These are phyloP conservation scores for Arnoldichthys spilopterus DNA, from an alignment of 2,797 vertebrate genomes.

Conservation along the genomic window DNA sequence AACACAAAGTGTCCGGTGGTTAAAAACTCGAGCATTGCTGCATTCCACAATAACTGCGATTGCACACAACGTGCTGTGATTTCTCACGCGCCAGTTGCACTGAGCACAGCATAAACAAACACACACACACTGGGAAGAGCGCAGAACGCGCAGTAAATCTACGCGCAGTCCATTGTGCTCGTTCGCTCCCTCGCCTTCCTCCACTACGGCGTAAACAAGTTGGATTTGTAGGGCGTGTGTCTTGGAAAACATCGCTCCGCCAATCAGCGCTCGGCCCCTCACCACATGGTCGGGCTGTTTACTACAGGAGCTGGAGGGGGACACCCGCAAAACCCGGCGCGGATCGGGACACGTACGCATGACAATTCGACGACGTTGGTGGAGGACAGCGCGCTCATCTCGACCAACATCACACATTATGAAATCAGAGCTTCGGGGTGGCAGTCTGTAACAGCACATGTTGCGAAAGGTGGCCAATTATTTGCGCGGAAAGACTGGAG, in stretches of 20 bases:
- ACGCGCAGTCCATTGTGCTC: conserved; percentile 47
- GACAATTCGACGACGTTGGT: neutral
- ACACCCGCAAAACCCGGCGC: conserved; percentile 60
- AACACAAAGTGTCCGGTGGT: neutral
- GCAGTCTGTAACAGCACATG: neutral
- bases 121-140: too few relatives aligned
- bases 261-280: conserved; percentile 66
- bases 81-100: neutral
- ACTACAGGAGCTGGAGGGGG: conserved; percentile 67
- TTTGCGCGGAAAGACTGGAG: neutral
- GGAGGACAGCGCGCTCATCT: neutral
- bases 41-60: neutral
- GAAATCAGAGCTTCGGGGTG: neutral
- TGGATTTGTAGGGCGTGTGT: conserved; percentile 72
- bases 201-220: conserved; percentile 74
- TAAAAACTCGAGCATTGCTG: neutral
- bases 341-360: neutral
- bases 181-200: conserved; percentile 31
- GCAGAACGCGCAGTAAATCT: neutral
- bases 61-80: neutral
- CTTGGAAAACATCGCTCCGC: conserved; percentile 57
- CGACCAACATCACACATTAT: neutral
- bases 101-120: neutral
- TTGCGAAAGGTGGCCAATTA: neutral
- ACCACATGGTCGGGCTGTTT: conserved; percentile 80